Evolutionary conservation across 2,797 vertebrate species (phyloP), one percentile per base, ranked within the genome.

Genomic region (Varecia variegata): DNA sequence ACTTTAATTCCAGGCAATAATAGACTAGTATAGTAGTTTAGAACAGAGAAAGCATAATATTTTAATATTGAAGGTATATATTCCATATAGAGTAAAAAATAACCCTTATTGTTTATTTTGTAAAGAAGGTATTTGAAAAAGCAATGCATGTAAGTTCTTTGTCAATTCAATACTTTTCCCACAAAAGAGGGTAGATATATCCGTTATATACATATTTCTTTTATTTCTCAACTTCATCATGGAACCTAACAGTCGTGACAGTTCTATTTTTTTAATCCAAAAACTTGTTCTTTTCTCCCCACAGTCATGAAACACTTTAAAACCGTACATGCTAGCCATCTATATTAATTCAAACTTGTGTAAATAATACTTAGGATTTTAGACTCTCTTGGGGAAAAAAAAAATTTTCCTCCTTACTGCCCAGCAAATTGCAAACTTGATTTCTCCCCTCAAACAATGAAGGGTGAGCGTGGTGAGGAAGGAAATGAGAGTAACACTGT

Each of bases 351-450:
- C 11, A 83, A 58, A 71, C 11, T 93, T 88, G 23, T 70, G 18
- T 88, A 96, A 96, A 93, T 79, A 77, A 76, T 81, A 35, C 9
- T 74, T 65, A 65, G 2, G 2, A n/a, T 47, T 88, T 93, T 50
- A 62, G 12, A 3, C 21, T 90, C 40, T 93, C 82, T 68, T 70
- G 3, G 68, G 58, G 89, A 70, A 70, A 45, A 90, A 9, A 74
- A 83, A 76, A 45, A 45, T 45, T 40, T 27, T 14, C 5, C 21
- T 89, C 45, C 7, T 82, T 18, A 43, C 1, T 60, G 32, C 14
- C 20, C 10, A 67, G 40, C 25, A 80, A 76, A 77, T 86, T 93
- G 7, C 17, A 80, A 73, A 84, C 67, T 32, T 52, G 21, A 73
- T 80, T 79, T 95, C 18, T 84, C 1, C 38, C 32, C 6, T 84